Percentiles rank a stretch among this genome's conserved stretches.
These are phyloP conservation scores for Creontiades dilutus DNA, from an alignment of 2,888 invertebrate species.

Conservation along the genomic window DNA sequence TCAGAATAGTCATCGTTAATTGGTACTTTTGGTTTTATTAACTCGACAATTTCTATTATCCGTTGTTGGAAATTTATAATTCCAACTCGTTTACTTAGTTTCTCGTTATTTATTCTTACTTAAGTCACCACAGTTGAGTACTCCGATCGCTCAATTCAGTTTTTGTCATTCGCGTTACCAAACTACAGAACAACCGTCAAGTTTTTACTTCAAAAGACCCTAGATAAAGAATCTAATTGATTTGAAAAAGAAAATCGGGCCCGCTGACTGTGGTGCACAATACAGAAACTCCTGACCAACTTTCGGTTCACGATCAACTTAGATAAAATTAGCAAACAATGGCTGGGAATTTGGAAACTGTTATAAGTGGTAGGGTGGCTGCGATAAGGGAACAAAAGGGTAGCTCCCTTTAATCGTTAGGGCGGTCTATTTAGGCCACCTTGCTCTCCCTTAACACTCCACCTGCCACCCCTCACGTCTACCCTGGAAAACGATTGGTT, in stretches of 20 bases:
- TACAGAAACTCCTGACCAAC: constrained; percentile 13
- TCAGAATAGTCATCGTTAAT: no score
- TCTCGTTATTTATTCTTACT: no score
- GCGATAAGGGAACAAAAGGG: constrained; percentile 25
- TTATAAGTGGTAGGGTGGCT: not conserved
- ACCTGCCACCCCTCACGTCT: not conserved
- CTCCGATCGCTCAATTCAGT: no score
- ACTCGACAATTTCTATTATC: no score
- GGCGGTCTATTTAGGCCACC: constrained; percentile 8
- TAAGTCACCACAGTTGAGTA: no score
- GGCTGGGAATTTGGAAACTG: constrained; percentile 25
- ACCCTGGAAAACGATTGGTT: not conserved
- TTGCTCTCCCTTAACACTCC: constrained; percentile 15
- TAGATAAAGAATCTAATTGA: no score
- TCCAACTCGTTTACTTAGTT: no score
- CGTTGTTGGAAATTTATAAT: no score
- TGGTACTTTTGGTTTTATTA: no score
- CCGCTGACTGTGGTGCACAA: not conserved
- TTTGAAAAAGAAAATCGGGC: not conserved
- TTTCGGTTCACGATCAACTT: not conserved
- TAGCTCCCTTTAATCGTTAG: constrained; percentile 26
- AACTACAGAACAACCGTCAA: no score
- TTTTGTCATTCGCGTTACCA: no score
- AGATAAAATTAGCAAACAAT: constrained; percentile 11
- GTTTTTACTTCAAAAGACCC: no score